A percentile compares a stretch with the other conserved stretches of the same genome.
Evolutionary conservation across 2,888 invertebrate genomes (phyloP).

Genomic region (Torymus texanus): DNA sequence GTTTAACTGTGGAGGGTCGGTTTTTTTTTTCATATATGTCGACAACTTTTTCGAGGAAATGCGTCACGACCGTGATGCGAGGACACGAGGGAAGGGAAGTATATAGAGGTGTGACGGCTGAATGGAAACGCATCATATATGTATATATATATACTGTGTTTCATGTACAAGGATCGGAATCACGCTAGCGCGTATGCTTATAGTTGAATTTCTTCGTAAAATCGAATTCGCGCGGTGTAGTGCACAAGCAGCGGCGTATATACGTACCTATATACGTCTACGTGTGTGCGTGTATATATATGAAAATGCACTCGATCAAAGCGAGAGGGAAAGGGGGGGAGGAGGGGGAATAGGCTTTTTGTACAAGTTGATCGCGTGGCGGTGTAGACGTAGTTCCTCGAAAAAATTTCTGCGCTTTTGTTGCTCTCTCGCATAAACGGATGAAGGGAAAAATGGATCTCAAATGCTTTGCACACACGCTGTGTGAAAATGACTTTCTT

Average conservation of each 20-base stretch:
- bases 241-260: too few species aligned
- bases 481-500: constrained; percentile 27
- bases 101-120: too few species aligned
- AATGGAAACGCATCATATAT: not conserved
- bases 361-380: not conserved
- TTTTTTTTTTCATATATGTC: constrained; percentile 17
- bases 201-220: too few species aligned
- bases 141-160: too few species aligned
- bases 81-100: not conserved
- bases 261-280: too few species aligned
- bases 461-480: constrained; percentile 23
- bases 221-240: too few species aligned
- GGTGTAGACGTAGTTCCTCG: constrained; percentile 22
- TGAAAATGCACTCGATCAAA: too few species aligned
- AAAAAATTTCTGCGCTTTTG: constrained; percentile 27
- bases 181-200: too few species aligned
- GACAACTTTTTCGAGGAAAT: constrained; percentile 43
- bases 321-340: too few species aligned
- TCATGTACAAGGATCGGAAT: too few species aligned
- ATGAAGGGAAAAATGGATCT: constrained; percentile 42
- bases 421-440: constrained; percentile 20
- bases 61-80: not conserved
- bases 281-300: too few species aligned
- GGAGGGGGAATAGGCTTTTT: not conserved
- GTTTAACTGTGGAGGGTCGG: constrained; percentile 43